Base-by-base conservation (phyloP, 2,113 vertebrate genomes). In the Coregonus clupeaformis region DNA sequence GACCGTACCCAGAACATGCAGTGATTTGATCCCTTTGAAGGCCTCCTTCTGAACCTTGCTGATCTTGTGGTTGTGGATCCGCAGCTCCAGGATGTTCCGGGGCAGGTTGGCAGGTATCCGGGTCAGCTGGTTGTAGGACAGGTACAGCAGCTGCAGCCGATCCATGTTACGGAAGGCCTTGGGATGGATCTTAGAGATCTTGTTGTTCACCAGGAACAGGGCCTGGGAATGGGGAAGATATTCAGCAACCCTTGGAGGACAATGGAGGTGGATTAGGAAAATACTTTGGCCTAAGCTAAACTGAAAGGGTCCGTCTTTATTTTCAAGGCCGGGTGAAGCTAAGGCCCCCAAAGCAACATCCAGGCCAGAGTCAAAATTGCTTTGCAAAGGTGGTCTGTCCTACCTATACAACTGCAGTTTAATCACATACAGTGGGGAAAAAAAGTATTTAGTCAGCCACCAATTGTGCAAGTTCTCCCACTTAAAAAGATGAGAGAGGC, bases 1-100 rank as follows among this genome's bases (percentile, higher is more conserved):
- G n/a, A n/a, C n/a, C n/a, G n/a, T 92, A 98, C 98, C 98, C 82
- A 99, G 89, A 81, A 99, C 97, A n/a, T 99, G 95, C 78, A 99
- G 92, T 69, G 94, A 92, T 45, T 88, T 95, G 91, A 98, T 93
- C 83, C 97, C 97, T 85, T 94, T 95, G 84, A 99, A 99, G 1
- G 92, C 87, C 0, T 95, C 93, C 86, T 94, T 98, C 79, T 93
- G 95, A 90, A 99, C 92, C 84, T 90, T 94, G 89, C 90, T 92
- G 79, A 99, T 97, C 85, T 94, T 95, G 82, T 99, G 99, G 78
- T 97, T 96, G 42, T 98, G 96, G 88, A 99, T 95, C 77, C 97
- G 94, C 69, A 99, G 92, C 84, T 99, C 97, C 77, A 95, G 90
- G 83, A 99, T 85, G 6, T 94, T 94, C 73, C 90, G 94, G 64